Evolutionary conservation across 2,888 invertebrate genomes (phyloP).

Genomic region (Heteromurus nitidus): DNA sequence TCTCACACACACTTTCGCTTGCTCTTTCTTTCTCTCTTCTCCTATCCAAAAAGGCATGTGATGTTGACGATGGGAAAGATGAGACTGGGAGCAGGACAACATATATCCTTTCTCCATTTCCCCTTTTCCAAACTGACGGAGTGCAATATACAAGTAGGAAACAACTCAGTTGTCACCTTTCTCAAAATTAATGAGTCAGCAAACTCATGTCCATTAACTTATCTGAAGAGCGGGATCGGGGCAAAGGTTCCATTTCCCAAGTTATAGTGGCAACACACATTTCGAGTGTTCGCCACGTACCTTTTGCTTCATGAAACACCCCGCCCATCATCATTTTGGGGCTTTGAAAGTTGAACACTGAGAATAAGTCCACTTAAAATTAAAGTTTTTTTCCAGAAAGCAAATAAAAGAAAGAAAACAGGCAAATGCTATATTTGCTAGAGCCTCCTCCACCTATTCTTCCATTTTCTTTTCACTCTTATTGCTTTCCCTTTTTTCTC

Average conservation of each 20-base stretch:
- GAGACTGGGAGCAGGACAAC: conserved; percentile 5
- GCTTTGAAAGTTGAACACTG: neutral
- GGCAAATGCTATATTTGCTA: neutral
- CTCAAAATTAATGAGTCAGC: conserved; percentile 39
- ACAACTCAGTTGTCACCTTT: conserved; percentile 40
- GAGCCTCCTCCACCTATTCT: neutral
- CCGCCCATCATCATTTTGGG: neutral
- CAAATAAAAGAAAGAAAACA: neutral
- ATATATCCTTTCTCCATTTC: neutral
- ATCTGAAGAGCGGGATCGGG: conserved; percentile 16
- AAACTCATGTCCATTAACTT: conserved; percentile 37
- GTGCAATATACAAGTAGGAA: neutral
- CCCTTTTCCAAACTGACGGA: neutral
- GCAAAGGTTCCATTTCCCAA: neutral
- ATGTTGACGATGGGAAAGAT: neutral
- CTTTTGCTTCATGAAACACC: neutral
- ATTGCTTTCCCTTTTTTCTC: neutral
- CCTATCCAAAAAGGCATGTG: neutral
- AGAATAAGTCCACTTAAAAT: neutral
- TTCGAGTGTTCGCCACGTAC: conserved; percentile 10
- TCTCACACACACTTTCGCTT: no score
- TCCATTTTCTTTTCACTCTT: neutral
- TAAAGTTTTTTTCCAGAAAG: neutral
- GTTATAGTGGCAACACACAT: no score
- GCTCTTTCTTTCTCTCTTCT: no score